Conservation (phyloP, 2,113 vertebrate species). For the Apistogramma diplotaenia region DNA sequence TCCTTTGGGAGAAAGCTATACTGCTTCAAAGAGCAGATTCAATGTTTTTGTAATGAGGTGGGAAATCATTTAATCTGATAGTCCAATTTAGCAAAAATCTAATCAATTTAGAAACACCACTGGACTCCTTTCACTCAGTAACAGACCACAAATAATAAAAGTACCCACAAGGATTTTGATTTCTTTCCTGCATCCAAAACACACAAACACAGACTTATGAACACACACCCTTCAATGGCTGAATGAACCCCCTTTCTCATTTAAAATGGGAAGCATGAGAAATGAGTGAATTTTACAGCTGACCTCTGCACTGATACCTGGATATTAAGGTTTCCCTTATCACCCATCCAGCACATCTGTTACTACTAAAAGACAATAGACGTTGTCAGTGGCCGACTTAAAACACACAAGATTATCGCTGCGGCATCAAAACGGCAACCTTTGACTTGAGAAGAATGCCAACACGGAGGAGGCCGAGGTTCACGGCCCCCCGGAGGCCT, state of each 20-base stretch:
- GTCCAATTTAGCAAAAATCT: conserved; percentile 8
- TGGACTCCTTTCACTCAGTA: not conserved
- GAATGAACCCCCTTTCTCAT: not conserved
- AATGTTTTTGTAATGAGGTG: not conserved
- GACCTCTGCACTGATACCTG: not conserved
- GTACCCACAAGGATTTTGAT: not conserved
- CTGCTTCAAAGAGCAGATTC: not conserved
- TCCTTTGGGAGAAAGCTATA: not conserved
- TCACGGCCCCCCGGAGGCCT: not conserved
- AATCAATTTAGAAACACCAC: not conserved
- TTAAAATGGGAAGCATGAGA: not conserved
- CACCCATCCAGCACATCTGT: conserved; percentile 46
- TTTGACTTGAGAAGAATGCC: conserved; percentile 26
- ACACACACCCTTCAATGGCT: not conserved
- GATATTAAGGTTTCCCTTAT: not conserved
- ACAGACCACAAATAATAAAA: not conserved
- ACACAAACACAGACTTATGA: not conserved
- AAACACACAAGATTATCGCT: conserved; percentile 18
- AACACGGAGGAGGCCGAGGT: not conserved
- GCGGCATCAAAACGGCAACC: conserved; percentile 11
- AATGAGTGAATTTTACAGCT: not conserved
- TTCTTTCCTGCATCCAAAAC: not conserved
- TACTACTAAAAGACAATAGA: conserved; percentile 37
- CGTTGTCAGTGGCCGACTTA: not conserved
- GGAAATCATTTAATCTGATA: not conserved